phyloP scores from a whole-genome alignment of 2,113 vertebrate species.

The Serinus canaria region DNA sequence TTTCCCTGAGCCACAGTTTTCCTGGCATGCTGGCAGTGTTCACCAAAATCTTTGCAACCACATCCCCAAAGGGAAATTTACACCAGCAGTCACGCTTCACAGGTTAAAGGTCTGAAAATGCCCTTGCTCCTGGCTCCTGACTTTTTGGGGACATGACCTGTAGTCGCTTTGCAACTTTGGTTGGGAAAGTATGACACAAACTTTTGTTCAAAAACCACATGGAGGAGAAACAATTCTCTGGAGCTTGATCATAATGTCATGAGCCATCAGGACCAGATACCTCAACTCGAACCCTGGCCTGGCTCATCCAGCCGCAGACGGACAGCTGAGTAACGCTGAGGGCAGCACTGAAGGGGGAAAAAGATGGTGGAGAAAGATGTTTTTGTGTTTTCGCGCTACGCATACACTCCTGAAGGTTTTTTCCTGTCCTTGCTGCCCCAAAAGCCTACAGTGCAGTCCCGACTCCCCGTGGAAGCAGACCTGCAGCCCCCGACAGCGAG shows the following conservation, averaged over 20 bases:
- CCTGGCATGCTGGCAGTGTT: no score
- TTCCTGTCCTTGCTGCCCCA: no score
- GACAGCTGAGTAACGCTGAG: fast-evolving
- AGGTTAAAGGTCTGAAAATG: background rate
- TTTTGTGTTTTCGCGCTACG: background rate
- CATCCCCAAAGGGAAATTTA: background rate
- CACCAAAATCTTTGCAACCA: background rate
- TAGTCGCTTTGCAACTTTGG: background rate
- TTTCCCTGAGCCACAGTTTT: background rate
- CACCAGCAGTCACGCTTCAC: background rate
- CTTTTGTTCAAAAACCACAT: background rate
- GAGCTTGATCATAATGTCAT: fast-evolving
- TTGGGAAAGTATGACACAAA: background rate
- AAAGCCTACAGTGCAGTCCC: background rate
- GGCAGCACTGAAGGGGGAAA: background rate
- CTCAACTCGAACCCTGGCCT: fast-evolving
- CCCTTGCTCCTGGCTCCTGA: background rate
- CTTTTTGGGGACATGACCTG: background rate
- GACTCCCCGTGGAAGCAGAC: no score
- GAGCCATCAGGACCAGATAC: fast-evolving
- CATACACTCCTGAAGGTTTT: background rate
- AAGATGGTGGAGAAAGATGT: background rate
- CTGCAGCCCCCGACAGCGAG: background rate
- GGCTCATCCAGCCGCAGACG: fast-evolving
- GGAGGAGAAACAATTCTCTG: background rate